Percentiles rank a stretch among this genome's conserved stretches.
These are phyloP conservation scores for Drosophila neotestacea DNA, from an alignment of 2,888 invertebrate genomes.

Conservation along the genomic window DNA sequence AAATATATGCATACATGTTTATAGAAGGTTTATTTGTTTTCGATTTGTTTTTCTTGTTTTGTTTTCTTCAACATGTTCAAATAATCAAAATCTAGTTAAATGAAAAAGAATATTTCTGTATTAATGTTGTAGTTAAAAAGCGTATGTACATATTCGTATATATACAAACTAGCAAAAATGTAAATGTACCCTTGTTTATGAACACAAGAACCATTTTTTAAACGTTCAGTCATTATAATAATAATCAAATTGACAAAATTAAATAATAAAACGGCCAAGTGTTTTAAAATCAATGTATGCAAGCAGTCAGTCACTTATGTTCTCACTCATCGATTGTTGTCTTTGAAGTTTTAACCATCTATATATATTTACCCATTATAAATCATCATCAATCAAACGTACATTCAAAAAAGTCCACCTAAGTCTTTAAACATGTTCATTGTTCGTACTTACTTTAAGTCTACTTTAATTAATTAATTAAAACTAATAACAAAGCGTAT, in stretches of 20 bases:
- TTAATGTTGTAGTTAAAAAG: slow-evolving; percentile 61
- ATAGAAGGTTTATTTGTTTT: slow-evolving; percentile 34
- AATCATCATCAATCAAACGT: slow-evolving; percentile 28
- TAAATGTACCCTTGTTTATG: slow-evolving; percentile 48
- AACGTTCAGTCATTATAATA: slow-evolving; percentile 40
- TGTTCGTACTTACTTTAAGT: slow-evolving; percentile 18
- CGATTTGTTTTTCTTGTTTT: slow-evolving; percentile 9
- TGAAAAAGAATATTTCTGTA: slow-evolving; percentile 26
- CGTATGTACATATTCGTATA: slow-evolving; percentile 41
- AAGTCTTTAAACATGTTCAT: slow-evolving; percentile 7
- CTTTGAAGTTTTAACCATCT: slow-evolving; percentile 78
- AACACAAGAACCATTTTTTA: slow-evolving; percentile 42
- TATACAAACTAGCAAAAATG: slow-evolving; percentile 44
- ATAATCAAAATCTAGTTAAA: slow-evolving; percentile 21
- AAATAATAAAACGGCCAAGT: slow-evolving; percentile 34
- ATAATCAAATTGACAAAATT: slow-evolving; percentile 22
- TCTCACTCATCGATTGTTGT: slow-evolving; percentile 79
- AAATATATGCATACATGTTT: slow-evolving; percentile 45
- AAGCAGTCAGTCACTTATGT: slow-evolving; percentile 70
- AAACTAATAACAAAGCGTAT: slow-evolving; percentile 2
- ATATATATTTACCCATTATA: slow-evolving; percentile 52
- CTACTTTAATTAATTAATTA: neutral
- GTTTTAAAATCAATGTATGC: slow-evolving; percentile 44
- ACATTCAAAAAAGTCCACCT: neutral
- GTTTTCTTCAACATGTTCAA: slow-evolving; percentile 11